Conservation (phyloP, 2,113 vertebrate genomes). For the Onychostoma macrolepis region DNA sequence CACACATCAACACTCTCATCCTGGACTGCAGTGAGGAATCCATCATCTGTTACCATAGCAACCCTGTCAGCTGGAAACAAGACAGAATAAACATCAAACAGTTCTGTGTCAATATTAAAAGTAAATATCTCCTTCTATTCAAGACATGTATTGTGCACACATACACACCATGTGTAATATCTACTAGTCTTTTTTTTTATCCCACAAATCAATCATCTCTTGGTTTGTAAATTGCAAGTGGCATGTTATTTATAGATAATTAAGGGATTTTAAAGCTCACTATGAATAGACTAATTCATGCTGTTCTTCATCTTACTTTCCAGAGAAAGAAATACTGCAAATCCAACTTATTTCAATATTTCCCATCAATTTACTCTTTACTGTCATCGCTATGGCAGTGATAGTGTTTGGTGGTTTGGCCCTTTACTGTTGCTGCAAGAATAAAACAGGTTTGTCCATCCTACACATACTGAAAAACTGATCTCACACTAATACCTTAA, state of each 20-base stretch:
- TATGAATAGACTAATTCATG: not conserved
- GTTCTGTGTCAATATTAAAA: not conserved
- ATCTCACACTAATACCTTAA: not conserved
- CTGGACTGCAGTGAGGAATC: too few relatives aligned
- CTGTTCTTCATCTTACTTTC: not conserved
- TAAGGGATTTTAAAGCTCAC: too few relatives aligned
- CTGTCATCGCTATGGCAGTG: not conserved
- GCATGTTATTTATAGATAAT: too few relatives aligned
- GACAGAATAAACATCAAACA: not conserved
- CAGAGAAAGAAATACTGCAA: not conserved
- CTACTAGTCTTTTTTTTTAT: not conserved
- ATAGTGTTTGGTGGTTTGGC: not conserved
- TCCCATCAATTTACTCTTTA: too few relatives aligned
- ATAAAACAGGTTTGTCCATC: not conserved
- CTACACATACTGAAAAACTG: not conserved
- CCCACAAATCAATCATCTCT: not conserved
- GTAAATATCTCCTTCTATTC: too few relatives aligned
- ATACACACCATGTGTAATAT: too few relatives aligned
- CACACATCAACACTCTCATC: too few relatives aligned
- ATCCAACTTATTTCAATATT: too few relatives aligned
- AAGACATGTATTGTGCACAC: too few relatives aligned
- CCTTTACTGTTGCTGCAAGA: not conserved
- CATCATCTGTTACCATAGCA: too few relatives aligned
- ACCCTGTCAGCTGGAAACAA: slow-evolving; percentile 11
- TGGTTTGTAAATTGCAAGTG: too few relatives aligned